Percentiles rank a stretch among this genome's conserved stretches.
Conservation (phyloP, 2,888 invertebrate genomes). For the Masnerella sp. region DNA sequence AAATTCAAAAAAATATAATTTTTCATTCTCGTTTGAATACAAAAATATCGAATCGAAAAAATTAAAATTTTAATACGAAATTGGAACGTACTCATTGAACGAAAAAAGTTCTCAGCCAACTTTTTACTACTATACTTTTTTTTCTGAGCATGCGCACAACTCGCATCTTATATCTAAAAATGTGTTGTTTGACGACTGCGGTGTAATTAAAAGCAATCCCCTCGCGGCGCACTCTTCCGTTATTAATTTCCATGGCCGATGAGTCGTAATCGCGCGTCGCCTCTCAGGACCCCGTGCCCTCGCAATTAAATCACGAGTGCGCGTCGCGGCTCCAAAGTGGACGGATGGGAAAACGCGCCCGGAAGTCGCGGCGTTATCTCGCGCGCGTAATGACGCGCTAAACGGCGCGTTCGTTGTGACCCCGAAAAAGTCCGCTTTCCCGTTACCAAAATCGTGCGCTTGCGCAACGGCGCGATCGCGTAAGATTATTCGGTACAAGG, state of each 20-base stretch:
- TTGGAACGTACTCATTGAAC: no score
- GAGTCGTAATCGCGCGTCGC: slow-evolving; percentile 59
- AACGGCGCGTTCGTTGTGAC: no score
- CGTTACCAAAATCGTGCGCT: no score
- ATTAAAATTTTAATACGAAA: no score
- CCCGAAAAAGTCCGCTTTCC: no score
- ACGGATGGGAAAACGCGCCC: slow-evolving; percentile 26
- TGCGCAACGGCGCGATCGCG: no score
- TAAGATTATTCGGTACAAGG: no score
- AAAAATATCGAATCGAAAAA: no score
- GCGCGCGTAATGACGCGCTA: slow-evolving; percentile 40
- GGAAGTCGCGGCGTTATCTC: slow-evolving; percentile 53
- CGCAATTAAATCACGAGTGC: slow-evolving; percentile 65
- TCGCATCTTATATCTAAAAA: slow-evolving; percentile 51
- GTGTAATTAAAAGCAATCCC: slow-evolving; percentile 60
- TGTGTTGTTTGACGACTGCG: slow-evolving; percentile 56
- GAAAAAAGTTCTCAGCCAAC: no score
- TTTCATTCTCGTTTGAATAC: no score
- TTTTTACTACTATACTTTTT: slow-evolving; percentile 15
- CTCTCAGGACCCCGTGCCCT: slow-evolving; percentile 60
- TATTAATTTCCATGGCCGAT: slow-evolving; percentile 60
- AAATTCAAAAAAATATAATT: no score
- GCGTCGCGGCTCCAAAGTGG: slow-evolving; percentile 35
- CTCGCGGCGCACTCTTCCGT: slow-evolving; percentile 55
- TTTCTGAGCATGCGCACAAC: no score